These are phyloP conservation scores for Wasmannia auropunctata DNA, from an alignment of 1,140 invertebrate genomes.

Conservation along the genomic window DNA sequence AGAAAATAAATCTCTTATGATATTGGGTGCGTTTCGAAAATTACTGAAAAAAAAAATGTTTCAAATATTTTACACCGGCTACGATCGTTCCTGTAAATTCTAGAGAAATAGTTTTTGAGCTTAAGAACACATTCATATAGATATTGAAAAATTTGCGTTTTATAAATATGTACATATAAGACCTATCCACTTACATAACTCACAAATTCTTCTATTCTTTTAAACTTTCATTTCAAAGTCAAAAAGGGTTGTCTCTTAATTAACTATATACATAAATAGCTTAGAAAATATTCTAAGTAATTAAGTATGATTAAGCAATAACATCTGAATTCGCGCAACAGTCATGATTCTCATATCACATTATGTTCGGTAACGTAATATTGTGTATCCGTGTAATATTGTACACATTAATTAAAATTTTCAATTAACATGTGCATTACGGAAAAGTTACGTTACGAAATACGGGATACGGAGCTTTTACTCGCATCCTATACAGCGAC, in stretches of 20 bases:
- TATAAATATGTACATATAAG: neutral
- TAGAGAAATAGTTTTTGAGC: neutral
- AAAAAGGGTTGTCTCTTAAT: no score
- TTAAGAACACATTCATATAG: neutral
- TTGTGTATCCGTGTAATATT: neutral
- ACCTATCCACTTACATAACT: no score
- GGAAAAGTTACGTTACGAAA: neutral
- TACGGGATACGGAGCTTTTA: neutral
- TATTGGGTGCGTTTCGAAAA: neutral
- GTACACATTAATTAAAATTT: conserved; percentile 15
- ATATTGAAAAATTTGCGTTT: neutral
- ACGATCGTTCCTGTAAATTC: neutral
- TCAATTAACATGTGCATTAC: neutral
- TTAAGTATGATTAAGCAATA: conserved; percentile 3
- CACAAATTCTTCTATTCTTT: no score
- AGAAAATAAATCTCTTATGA: neutral
- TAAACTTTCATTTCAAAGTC: neutral
- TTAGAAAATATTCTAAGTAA: neutral
- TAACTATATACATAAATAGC: no score
- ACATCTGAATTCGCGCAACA: neutral
- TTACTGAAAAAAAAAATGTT: neutral
- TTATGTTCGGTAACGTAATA: neutral
- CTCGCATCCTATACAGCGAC: neutral
- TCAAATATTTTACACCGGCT: neutral
- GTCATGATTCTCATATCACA: conserved; percentile 15